Base-by-base conservation (phyloP, 1,140 invertebrate genomes). In the Oreohelix idahoensis region DNA sequence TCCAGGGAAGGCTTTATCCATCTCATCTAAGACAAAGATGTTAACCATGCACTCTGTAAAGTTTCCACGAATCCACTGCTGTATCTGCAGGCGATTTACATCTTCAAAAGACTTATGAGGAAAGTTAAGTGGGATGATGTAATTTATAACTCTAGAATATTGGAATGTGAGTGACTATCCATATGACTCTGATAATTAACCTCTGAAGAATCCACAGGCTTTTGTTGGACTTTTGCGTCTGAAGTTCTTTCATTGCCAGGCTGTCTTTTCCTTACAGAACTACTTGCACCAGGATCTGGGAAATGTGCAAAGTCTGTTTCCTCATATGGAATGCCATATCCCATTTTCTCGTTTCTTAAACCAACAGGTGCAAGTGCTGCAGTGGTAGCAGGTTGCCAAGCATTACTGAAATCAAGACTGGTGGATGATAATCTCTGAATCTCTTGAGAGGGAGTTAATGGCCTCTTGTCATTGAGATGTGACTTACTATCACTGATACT, bases 1-100 rank as follows among this genome's bases (percentile, higher is more conserved):
- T 38, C 84, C 85, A 15, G 35, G 42, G 15, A 86, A 74, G 15
- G 90, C 88, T 81, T 90, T 91, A 79, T 90, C 89, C 86, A 91
- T 88, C 83, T 91, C 90, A 81, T 91, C 90, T 86, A 91, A 87
- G 23, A 91, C 86, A 49, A 91, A 83, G 15, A 91, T 73, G 86
- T 87, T 90, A 4, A 90, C 81, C 32, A 77, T 53, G 80, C 88
- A 90, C 10, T 86, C 42, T n/a, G 87, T 88, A 35, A 89, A 84
- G 69, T 90, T 89, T 63, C 84, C 80, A 39, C 83, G 81, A 36
- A 91, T 84, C 87, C 88, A 89, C 0, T 83, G 11, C 32, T 81
- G 76, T 51, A 90, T 86, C 23, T 85, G 75, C 20, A 71, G 78
- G 26, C 79, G 58, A 78, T 89, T 86, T 4, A 83, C n/a, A 29